phyloP scores from a whole-genome alignment of 2,113 vertebrate species.

The Copsychus sechellarum region DNA sequence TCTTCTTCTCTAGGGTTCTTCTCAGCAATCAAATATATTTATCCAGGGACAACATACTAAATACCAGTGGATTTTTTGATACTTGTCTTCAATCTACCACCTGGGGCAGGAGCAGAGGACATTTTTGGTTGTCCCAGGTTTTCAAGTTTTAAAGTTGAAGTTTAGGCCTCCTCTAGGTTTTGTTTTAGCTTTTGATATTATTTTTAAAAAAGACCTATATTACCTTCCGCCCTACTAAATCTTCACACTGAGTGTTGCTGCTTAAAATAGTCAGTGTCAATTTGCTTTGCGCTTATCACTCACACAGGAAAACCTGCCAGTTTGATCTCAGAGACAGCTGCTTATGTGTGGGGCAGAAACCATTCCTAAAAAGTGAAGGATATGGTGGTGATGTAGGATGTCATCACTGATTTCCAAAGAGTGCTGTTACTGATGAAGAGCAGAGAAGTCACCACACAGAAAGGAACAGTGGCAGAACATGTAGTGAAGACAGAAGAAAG shows the following conservation, averaged over 20 bases:
- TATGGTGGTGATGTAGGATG: neutral
- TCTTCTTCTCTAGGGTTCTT: neutral
- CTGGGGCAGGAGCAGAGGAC: neutral
- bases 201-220: neutral
- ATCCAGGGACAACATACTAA: neutral
- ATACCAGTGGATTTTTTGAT: neutral
- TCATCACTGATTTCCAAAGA: neutral
- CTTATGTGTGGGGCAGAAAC: neutral
- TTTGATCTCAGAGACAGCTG: neutral
- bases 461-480: neutral
- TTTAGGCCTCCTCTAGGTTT: neutral
- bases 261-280: neutral
- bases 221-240: neutral
- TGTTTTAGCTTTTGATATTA: neutral
- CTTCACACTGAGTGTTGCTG: neutral
- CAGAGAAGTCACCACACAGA: neutral
- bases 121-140: neutral
- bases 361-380: neutral
- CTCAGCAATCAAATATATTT: neutral
- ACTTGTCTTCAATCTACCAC: neutral
- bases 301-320: neutral
- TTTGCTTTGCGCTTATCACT: slow-evolving; percentile 18
- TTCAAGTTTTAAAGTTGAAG: neutral
- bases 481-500: neutral
- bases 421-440: neutral